These are phyloP conservation scores for Trogon surrucura DNA, from an alignment of 2,113 vertebrate genomes.

Conservation along the genomic window DNA sequence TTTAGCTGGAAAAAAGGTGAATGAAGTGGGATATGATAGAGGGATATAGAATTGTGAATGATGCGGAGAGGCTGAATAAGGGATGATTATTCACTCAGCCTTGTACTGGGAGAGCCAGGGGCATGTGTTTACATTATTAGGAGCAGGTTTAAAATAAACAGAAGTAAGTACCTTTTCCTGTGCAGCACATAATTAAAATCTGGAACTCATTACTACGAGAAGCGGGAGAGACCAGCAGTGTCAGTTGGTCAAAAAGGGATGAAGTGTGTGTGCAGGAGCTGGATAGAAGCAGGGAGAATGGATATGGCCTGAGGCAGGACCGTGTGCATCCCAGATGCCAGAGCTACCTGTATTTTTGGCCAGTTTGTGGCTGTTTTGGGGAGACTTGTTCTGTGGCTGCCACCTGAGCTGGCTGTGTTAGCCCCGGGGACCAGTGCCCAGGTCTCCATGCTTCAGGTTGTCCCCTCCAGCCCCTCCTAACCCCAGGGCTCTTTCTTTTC, in stretches of 20 bases:
- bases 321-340: background rate
- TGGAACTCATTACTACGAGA: slow-evolving; percentile 25
- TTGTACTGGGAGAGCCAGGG: slow-evolving; percentile 14
- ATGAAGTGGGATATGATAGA: background rate
- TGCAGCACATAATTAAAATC: slow-evolving; percentile 57
- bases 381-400: background rate
- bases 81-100: slow-evolving; percentile 22
- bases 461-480: background rate
- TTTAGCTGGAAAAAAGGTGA: slow-evolving; percentile 43
- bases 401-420: rapidly evolving
- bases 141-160: slow-evolving; percentile 58
- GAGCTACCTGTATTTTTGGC: rapidly evolving
- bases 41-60: slow-evolving; percentile 27
- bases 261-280: background rate
- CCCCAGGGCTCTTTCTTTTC: background rate
- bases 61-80: slow-evolving; percentile 11
- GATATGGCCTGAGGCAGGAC: background rate
- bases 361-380: background rate
- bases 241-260: background rate
- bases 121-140: slow-evolving; percentile 13
- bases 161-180: slow-evolving; percentile 39
- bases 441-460: rapidly evolving
- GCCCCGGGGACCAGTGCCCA: background rate
- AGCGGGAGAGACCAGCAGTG: background rate
- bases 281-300: background rate